A percentile compares a stretch with the other conserved stretches of the same genome.
These are phyloP conservation scores for Lanius collurio DNA, from an alignment of 2,113 vertebrate species.

Conservation along the genomic window DNA sequence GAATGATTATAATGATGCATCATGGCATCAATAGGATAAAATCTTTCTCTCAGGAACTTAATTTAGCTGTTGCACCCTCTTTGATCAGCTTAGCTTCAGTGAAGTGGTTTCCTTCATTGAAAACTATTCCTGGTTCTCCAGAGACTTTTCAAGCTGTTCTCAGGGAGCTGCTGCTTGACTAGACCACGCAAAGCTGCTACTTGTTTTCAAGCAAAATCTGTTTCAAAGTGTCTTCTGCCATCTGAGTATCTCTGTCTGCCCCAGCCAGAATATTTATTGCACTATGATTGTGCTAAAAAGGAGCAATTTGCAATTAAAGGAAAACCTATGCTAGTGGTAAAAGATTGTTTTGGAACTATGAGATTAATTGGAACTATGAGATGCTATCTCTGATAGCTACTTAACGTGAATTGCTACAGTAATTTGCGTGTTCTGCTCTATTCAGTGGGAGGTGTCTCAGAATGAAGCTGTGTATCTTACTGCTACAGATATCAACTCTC, in stretches of 20 bases:
- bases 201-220: neutral
- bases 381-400: neutral
- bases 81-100: neutral
- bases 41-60: neutral
- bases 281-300: neutral
- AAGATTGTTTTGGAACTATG: neutral
- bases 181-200: neutral
- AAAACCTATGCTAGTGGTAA: neutral
- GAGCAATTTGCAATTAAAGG: neutral
- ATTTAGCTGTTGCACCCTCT: neutral
- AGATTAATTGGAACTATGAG: neutral
- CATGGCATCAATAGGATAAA: neutral
- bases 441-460: slow-evolving; percentile 48
- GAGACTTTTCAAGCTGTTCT: neutral
- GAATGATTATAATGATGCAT: neutral
- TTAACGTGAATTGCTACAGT: neutral
- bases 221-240: neutral
- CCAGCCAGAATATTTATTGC: neutral
- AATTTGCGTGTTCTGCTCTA: neutral
- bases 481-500: neutral
- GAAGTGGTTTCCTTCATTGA: neutral
- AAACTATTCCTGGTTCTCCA: neutral
- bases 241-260: neutral
- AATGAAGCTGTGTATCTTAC: neutral
- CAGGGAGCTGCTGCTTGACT: neutral